A percentile compares a stretch with the other conserved stretches of the same genome.
phyloP scores from a whole-genome alignment of 2,113 vertebrate species.

The Sebastes fasciatus region DNA sequence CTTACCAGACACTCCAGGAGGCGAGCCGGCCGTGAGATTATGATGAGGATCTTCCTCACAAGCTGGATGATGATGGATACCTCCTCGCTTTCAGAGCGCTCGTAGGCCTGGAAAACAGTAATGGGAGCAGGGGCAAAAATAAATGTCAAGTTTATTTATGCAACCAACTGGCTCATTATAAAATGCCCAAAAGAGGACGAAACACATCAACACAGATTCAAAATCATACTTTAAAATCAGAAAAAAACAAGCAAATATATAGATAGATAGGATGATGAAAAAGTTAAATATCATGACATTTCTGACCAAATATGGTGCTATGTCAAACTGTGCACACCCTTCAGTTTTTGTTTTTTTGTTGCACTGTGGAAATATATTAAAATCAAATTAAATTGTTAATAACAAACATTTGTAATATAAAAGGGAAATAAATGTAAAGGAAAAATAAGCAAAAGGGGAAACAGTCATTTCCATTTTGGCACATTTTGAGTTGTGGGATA shows the following conservation, averaged over 20 bases:
- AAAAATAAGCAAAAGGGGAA: background rate
- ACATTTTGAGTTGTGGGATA: background rate
- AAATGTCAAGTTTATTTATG: constrained; percentile 22
- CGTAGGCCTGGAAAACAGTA: constrained; percentile 86
- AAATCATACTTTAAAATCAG: background rate
- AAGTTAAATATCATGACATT: background rate
- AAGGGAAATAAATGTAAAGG: background rate
- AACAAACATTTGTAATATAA: background rate
- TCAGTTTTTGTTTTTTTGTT: background rate
- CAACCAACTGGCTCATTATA: background rate
- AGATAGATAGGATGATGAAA: background rate
- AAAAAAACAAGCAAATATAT: background rate
- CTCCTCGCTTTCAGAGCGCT: constrained; percentile 95
- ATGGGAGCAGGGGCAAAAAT: background rate
- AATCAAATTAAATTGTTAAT: background rate
- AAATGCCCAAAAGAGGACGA: background rate
- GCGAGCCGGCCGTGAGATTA: constrained; percentile 94
- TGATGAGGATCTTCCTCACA: constrained; percentile 94
- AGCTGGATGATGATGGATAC: constrained; percentile 91
- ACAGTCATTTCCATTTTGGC: background rate
- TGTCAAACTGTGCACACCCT: background rate
- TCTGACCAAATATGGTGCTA: background rate
- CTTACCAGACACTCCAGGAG: constrained; percentile 96
- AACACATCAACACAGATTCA: background rate
- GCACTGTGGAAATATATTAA: background rate